Conservation (phyloP, 2,113 vertebrate species). For the Pholis gunnellus region DNA sequence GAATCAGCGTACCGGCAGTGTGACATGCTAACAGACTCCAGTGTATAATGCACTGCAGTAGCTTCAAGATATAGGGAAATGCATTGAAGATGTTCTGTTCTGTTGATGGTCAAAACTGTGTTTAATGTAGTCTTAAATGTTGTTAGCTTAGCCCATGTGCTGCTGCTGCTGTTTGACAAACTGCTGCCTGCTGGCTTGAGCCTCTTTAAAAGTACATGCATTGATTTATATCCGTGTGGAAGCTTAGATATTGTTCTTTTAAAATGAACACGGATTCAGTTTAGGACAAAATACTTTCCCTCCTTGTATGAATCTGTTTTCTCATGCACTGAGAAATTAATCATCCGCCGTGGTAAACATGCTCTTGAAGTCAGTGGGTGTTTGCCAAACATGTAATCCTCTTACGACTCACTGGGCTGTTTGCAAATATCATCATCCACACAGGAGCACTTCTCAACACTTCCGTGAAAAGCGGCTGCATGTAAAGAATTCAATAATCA, state of each 20-base stretch:
- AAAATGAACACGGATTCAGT: background rate
- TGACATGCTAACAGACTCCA: background rate
- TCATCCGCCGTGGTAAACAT: constrained; percentile 44
- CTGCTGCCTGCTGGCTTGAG: background rate
- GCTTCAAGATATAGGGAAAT: background rate
- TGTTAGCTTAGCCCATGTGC: background rate
- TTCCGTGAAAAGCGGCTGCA: constrained; percentile 17
- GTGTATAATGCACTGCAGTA: background rate
- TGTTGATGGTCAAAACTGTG: background rate
- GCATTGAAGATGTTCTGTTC: background rate
- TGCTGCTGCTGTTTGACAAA: background rate
- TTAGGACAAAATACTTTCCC: background rate
- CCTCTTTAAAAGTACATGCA: background rate
- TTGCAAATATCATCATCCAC: constrained; percentile 42
- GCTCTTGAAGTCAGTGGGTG: constrained; percentile 43
- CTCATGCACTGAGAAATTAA: constrained; percentile 33
- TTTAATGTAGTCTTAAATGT: constrained; percentile 1
- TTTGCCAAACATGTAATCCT: constrained; percentile 56
- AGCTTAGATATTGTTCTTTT: background rate
- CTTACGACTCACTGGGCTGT: constrained; percentile 45
- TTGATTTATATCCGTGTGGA: background rate
- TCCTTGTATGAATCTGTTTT: background rate
- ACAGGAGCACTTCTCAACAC: background rate
- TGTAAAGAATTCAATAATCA: constrained; percentile 36
- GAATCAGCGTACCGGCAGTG: background rate